A percentile compares a stretch with the other conserved stretches of the same genome.
Conservation (phyloP, 2,888 invertebrate species). For the Caenorhabditis sp. region DNA sequence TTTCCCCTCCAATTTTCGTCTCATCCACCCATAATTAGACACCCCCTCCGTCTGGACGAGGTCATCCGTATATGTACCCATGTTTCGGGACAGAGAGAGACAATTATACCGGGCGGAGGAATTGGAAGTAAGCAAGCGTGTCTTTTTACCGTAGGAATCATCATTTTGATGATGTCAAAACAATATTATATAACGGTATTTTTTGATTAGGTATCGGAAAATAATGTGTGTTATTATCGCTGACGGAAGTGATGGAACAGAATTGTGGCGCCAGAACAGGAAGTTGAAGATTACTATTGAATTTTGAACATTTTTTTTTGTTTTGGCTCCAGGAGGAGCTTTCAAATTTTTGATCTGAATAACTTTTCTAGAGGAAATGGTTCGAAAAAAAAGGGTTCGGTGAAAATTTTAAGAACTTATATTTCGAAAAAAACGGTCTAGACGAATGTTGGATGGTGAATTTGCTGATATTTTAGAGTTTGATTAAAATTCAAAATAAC, state of each 20-base stretch:
- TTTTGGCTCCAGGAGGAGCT: no score
- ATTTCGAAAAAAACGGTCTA: no score
- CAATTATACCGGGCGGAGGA: constrained; percentile 18
- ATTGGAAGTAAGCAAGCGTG: constrained; percentile 14
- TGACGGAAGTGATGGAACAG: not conserved
- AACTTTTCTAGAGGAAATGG: no score
- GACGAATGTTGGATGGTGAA: no score
- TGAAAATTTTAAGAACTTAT: no score
- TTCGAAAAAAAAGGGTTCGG: no score
- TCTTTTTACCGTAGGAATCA: constrained; percentile 1
- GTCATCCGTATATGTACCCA: constrained; percentile 41
- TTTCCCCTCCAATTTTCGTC: not conserved
- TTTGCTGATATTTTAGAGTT: no score
- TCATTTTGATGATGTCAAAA: not conserved
- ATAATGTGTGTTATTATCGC: not conserved
- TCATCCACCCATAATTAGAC: constrained; percentile 36
- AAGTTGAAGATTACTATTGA: not conserved
- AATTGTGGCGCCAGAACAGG: constrained; percentile 5
- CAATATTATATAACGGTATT: not conserved
- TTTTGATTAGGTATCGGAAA: not conserved
- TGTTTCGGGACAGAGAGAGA: constrained; percentile 36
- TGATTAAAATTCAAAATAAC: no score
- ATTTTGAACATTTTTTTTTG: no score
- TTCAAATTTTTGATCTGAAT: no score
- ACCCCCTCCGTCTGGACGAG: constrained; percentile 15